Conservation (phyloP, 2,888 invertebrate species). For the Ferdinandea cuprea region DNA sequence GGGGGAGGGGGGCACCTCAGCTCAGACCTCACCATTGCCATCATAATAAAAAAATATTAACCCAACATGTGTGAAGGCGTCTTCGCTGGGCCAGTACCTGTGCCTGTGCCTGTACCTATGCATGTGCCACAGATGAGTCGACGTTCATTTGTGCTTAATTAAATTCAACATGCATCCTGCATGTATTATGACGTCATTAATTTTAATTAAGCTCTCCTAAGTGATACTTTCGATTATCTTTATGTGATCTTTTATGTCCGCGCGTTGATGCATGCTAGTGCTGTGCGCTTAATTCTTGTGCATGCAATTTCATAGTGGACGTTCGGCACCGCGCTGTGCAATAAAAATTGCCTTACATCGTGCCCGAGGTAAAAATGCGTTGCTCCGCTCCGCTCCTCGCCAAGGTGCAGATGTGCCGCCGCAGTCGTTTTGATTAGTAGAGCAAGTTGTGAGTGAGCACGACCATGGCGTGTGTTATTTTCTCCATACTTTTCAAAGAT, state of each 20-base stretch:
- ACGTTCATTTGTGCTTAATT: slow-evolving; percentile 57
- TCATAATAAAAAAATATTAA: no score
- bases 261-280: slow-evolving; percentile 31
- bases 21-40: no score
- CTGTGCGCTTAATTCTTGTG: slow-evolving; percentile 20
- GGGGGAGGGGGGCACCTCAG: no score
- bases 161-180: slow-evolving; percentile 65
- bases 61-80: no score
- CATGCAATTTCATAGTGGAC: slow-evolving; percentile 42
- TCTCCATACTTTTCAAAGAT: neutral
- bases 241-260: slow-evolving; percentile 55
- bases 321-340: neutral
- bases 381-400: neutral
- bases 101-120: neutral
- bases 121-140: neutral
- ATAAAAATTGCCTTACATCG: slow-evolving; percentile 21
- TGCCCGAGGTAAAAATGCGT: slow-evolving; percentile 26
- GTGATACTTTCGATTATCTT: slow-evolving; percentile 70
- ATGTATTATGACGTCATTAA: slow-evolving; percentile 72
- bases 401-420: slow-evolving; percentile 26
- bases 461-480: neutral
- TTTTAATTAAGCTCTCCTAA: slow-evolving; percentile 70
- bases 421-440: slow-evolving; percentile 33
- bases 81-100: neutral
- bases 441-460: slow-evolving; percentile 26